phyloP scores from a whole-genome alignment of 2,797 vertebrate species.

The Tachyglossus aculeatus region DNA sequence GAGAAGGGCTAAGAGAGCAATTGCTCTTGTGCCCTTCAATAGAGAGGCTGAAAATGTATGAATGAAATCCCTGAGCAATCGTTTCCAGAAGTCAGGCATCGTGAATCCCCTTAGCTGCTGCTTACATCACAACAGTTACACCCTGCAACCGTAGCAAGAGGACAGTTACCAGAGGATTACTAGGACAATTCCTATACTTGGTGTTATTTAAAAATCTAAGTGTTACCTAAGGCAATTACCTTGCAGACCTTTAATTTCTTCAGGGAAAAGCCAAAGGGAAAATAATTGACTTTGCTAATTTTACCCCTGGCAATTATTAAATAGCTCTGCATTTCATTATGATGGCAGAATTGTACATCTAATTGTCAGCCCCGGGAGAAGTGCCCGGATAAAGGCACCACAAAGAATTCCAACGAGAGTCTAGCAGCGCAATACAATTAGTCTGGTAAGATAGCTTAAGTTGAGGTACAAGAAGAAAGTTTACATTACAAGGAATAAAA shows the following conservation, averaged over 20 bases:
- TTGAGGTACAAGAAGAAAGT: conserved; percentile 31
- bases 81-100: conserved; percentile 44
- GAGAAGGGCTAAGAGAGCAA: conserved; percentile 15
- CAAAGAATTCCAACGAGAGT: conserved; percentile 62
- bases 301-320: conserved; percentile 80
- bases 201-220: conserved; percentile 81
- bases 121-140: conserved; percentile 33
- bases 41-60: conserved; percentile 33
- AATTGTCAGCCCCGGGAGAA: conserved; percentile 71
- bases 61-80: conserved; percentile 16
- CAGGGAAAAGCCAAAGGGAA: conserved; percentile 78
- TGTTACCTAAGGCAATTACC: conserved; percentile 79
- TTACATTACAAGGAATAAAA: conserved; percentile 19
- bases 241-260: conserved; percentile 77
- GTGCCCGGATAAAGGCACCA: conserved; percentile 65
- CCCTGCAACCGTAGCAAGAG: conserved; percentile 49
- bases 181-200: conserved; percentile 72
- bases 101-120: conserved; percentile 50
- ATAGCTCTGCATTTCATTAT: conserved; percentile 78
- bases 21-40: not conserved
- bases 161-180: conserved; percentile 72
- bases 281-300: conserved; percentile 84
- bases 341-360: conserved; percentile 70
- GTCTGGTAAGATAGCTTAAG: conserved; percentile 43
- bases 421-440: conserved; percentile 61